Conservation (phyloP, 2,797 vertebrate genomes). For the Microctenopoma lineatum region DNA sequence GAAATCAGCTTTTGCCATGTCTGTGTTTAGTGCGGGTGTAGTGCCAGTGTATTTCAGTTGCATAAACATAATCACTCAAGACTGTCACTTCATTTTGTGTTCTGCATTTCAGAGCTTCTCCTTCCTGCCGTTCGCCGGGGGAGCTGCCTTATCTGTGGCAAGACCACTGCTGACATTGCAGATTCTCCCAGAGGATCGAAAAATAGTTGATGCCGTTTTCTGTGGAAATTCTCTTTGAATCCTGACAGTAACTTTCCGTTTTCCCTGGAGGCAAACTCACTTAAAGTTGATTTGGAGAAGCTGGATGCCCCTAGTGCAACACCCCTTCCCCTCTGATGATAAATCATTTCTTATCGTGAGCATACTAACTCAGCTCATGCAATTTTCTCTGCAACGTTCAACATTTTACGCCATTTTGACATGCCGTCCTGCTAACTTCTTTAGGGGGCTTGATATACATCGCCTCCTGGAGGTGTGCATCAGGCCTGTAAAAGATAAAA, state of each 20-base stretch:
- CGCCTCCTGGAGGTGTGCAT: not conserved
- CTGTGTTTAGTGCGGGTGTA: not conserved
- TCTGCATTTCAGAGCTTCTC: slow-evolving; percentile 56
- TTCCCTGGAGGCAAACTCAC: not conserved
- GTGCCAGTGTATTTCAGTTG: not conserved
- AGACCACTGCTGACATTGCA: slow-evolving; percentile 47
- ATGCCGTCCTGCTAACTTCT: slow-evolving; percentile 33
- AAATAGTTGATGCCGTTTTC: slow-evolving; percentile 24
- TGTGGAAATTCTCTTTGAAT: slow-evolving; percentile 28
- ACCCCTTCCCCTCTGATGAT: not conserved
- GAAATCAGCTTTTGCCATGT: not conserved
- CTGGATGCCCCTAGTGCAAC: slow-evolving; percentile 5
- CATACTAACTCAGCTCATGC: slow-evolving; percentile 5
- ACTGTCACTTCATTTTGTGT: slow-evolving; percentile 37
- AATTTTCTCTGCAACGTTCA: slow-evolving; percentile 10
- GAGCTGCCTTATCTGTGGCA: slow-evolving; percentile 42
- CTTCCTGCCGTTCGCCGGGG: slow-evolving; percentile 44
- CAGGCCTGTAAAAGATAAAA: not conserved
- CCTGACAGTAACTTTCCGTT: slow-evolving; percentile 21
- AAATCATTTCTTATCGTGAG: slow-evolving; percentile 3
- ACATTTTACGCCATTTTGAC: slow-evolving; percentile 9
- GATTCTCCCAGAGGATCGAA: slow-evolving; percentile 46
- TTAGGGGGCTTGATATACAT: slow-evolving; percentile 17
- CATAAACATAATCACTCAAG: slow-evolving; percentile 4
- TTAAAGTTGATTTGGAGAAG: slow-evolving; percentile 9